Percentiles rank a stretch among this genome's conserved stretches.
phyloP scores from a whole-genome alignment of 2,113 vertebrate genomes.

The Machaerirhynchus nigripectus region DNA sequence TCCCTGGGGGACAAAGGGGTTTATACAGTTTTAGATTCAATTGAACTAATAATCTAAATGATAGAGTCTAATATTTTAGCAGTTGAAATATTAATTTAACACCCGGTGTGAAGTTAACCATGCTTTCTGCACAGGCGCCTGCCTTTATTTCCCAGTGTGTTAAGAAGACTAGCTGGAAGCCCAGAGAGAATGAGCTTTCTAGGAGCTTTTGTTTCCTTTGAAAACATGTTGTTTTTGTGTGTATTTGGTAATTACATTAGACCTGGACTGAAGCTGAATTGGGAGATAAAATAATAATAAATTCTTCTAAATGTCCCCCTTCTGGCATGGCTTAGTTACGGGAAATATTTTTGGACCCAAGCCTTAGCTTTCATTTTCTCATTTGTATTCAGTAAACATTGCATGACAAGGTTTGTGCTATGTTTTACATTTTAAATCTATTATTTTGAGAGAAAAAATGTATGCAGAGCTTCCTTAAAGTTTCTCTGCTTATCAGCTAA shows the following conservation, averaged over 20 bases:
- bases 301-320: conserved; percentile 4
- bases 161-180: conserved; percentile 32
- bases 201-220: conserved; percentile 44
- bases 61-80: conserved; percentile 65
- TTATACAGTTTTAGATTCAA: conserved; percentile 65
- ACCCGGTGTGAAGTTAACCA: conserved; percentile 50
- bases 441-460: neutral
- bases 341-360: conserved; percentile 32
- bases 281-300: conserved; percentile 49
- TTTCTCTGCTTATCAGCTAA: conserved; percentile 36
- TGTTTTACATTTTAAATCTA: neutral
- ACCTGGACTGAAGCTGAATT: conserved; percentile 13
- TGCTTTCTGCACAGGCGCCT: conserved; percentile 36
- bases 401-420: neutral
- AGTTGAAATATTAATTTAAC: conserved; percentile 70
- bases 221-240: conserved; percentile 39
- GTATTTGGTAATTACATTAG: conserved; percentile 61
- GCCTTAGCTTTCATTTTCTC: conserved; percentile 26
- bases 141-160: conserved; percentile 16
- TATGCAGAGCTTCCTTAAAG: conserved; percentile 1
- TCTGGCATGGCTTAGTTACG: neutral
- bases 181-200: conserved; percentile 36
- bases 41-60: conserved; percentile 68
- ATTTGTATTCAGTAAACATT: conserved; percentile 25
- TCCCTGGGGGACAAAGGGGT: conserved; percentile 44